phyloP scores from a whole-genome alignment of 2,113 vertebrate species.

The Alethe castanea region DNA sequence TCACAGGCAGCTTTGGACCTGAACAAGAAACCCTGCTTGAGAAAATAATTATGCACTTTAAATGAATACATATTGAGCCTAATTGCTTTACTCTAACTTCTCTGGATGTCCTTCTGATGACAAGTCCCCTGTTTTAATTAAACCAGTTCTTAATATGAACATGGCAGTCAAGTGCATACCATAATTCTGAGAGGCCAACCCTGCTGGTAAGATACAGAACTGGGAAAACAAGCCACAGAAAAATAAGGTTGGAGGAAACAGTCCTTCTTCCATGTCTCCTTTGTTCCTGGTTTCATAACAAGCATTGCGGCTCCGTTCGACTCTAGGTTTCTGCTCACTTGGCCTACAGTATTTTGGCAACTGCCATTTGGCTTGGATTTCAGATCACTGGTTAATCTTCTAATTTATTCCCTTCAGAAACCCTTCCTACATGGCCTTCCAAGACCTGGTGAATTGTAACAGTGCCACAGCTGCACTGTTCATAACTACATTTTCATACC shows the following conservation, averaged over 20 bases:
- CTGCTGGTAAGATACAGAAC: background rate
- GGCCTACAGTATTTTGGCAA: background rate
- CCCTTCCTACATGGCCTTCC: background rate
- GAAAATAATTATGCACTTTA: background rate
- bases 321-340: background rate
- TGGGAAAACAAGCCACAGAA: background rate
- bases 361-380: background rate
- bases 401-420: background rate
- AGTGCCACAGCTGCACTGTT: background rate
- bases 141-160: background rate
- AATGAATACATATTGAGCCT: background rate
- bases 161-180: background rate
- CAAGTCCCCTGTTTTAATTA: background rate
- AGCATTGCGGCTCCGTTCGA: background rate
- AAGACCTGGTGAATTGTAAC: background rate
- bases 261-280: background rate
- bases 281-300: conserved; percentile 19
- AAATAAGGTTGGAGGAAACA: background rate
- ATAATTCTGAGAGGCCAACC: background rate
- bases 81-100: background rate
- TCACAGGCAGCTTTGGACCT: background rate
- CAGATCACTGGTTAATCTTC: conserved; percentile 1
- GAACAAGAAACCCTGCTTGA: background rate
- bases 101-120: background rate
- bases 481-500: background rate